phyloP scores from a whole-genome alignment of 2,797 vertebrate genomes.

The Loris lydekkerianus region DNA sequence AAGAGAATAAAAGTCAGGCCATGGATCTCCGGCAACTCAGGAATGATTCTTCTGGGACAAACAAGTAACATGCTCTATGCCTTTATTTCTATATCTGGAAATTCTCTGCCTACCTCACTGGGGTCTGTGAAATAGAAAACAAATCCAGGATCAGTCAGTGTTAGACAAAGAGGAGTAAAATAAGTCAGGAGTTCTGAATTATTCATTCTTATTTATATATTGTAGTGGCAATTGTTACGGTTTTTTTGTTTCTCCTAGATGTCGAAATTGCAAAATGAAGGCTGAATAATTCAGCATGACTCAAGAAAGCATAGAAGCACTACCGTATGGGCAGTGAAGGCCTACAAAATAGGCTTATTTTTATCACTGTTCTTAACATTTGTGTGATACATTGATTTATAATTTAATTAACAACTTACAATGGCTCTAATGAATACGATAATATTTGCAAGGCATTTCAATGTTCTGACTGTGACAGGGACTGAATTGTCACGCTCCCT shows the following conservation, averaged over 20 bases:
- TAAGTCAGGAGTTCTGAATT: conserved; percentile 67
- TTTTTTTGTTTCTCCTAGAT: conserved; percentile 76
- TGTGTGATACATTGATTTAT: conserved; percentile 31
- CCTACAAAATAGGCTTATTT: conserved; percentile 12
- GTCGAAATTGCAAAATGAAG: conserved; percentile 69
- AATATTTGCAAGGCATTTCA: conserved; percentile 47
- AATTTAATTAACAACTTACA: conserved; percentile 67
- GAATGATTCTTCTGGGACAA: conserved; percentile 3
- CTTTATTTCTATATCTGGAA: conserved; percentile 47
- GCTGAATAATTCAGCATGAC: conserved; percentile 80
- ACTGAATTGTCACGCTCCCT: neutral
- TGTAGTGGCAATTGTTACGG: conserved; percentile 70
- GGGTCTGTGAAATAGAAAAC: conserved; percentile 56
- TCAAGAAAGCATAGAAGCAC: conserved; percentile 73
- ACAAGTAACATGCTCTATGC: neutral
- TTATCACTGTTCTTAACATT: conserved; percentile 58
- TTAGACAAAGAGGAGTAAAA: conserved; percentile 59
- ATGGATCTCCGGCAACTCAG: neutral
- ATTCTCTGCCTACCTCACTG: neutral
- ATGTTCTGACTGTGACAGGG: neutral
- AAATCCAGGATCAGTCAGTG: conserved; percentile 8
- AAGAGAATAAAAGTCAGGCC: neutral
- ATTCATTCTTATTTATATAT: conserved; percentile 83
- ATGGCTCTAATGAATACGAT: conserved; percentile 15
- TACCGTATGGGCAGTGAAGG: conserved; percentile 52